A percentile compares a stretch with the other conserved stretches of the same genome.
Conservation (phyloP, 1,140 invertebrate genomes). For the Notospermus geniculatus region DNA sequence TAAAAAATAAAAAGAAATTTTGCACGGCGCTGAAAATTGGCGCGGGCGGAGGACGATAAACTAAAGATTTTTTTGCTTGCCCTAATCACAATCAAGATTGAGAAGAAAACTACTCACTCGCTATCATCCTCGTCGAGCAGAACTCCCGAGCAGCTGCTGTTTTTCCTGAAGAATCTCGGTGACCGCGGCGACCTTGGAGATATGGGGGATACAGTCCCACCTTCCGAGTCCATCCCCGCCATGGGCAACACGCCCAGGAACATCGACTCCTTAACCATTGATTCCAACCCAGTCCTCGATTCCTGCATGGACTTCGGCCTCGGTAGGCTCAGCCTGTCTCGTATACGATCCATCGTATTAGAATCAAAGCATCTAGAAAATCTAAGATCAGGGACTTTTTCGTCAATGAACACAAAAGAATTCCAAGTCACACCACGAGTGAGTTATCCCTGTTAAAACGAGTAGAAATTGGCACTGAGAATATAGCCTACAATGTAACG, state of each 20-base stretch:
- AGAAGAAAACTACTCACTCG: constrained; percentile 8
- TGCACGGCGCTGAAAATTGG: no score
- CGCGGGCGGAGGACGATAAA: no score
- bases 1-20: no score
- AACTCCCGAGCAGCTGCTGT: background rate
- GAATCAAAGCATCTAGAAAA: no score
- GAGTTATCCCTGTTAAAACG: no score
- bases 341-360: background rate
- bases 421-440: no score
- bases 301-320: background rate
- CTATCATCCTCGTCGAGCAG: constrained; percentile 2
- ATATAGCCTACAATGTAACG: no score
- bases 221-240: background rate
- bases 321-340: background rate
- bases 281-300: background rate
- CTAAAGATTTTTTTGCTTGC: no score
- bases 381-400: no score
- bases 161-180: constrained; percentile 8
- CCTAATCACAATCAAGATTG: no score
- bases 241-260: constrained; percentile 6
- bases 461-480: no score
- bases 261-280: constrained; percentile 9
- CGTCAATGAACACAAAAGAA: no score
- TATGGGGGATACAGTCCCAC: background rate
- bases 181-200: constrained; percentile 5